A percentile compares a stretch with the other conserved stretches of the same genome.
These are phyloP conservation scores for Sigmodon hispidus DNA, from an alignment of 2,113 vertebrate genomes.

Conservation along the genomic window DNA sequence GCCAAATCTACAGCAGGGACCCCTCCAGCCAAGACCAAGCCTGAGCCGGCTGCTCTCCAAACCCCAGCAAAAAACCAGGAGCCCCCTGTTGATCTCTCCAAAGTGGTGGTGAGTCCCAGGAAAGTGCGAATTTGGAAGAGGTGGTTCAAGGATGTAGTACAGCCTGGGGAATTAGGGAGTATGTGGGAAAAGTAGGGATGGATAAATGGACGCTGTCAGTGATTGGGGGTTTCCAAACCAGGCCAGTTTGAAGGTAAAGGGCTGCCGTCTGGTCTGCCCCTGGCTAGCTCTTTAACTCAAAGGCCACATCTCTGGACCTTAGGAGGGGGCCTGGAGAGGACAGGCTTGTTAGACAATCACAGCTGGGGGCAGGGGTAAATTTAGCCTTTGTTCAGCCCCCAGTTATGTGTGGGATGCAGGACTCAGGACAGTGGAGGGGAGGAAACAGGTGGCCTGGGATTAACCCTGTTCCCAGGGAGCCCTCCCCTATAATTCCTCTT, in stretches of 20 bases:
- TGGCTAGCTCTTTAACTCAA: slow-evolving; percentile 13
- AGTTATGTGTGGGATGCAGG: slow-evolving; percentile 84
- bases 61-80: slow-evolving; percentile 70
- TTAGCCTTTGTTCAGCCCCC: slow-evolving; percentile 83
- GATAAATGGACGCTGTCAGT: background rate
- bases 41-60: slow-evolving; percentile 46
- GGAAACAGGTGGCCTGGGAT: slow-evolving; percentile 83
- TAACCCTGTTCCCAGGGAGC: slow-evolving; percentile 78
- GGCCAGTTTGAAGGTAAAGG: slow-evolving; percentile 53
- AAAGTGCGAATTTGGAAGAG: background rate
- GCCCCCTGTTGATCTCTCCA: slow-evolving; percentile 82
- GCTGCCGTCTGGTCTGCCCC: slow-evolving; percentile 27
- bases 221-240: slow-evolving; percentile 12
- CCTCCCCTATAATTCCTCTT: slow-evolving; percentile 73
- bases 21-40: slow-evolving; percentile 71
- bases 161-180: background rate
- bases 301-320: slow-evolving; percentile 59
- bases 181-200: background rate
- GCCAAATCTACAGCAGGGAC: slow-evolving; percentile 71
- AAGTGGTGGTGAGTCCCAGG: slow-evolving; percentile 82
- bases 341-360: slow-evolving; percentile 79
- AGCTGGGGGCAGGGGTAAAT: slow-evolving; percentile 83
- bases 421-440: slow-evolving; percentile 75
- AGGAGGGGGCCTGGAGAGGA: slow-evolving; percentile 65
- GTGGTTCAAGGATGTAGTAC: background rate